Percentiles rank a stretch among this genome's conserved stretches.
Conservation (phyloP, 2,113 vertebrate species). For the Edolisoma coerulescens region DNA sequence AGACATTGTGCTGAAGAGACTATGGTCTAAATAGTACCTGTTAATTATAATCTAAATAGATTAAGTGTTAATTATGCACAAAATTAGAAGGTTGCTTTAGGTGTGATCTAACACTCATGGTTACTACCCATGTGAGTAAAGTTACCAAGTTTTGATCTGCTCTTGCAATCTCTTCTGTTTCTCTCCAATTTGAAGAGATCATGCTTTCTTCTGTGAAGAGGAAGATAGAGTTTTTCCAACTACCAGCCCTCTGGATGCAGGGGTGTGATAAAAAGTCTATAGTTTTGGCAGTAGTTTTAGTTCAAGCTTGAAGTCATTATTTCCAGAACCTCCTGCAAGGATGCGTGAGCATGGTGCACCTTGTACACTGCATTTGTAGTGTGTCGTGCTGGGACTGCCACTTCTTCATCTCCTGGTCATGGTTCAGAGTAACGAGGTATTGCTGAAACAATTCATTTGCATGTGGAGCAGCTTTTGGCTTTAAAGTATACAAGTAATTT, state of each 20-base stretch:
- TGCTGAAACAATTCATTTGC: neutral
- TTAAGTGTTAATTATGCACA: neutral
- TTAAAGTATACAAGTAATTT: neutral
- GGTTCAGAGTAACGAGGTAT: neutral
- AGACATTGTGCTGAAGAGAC: neutral
- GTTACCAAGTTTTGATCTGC: neutral
- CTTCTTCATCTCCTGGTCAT: neutral
- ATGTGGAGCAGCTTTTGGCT: neutral
- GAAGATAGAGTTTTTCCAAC: neutral
- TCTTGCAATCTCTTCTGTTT: neutral
- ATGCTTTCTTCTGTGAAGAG: neutral
- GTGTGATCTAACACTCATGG: neutral
- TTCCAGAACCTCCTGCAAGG: neutral
- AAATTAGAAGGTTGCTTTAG: neutral
- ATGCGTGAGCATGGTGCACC: fast-evolving
- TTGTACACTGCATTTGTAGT: neutral
- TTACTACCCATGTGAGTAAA: neutral
- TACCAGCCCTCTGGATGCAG: neutral
- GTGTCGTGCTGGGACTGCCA: neutral
- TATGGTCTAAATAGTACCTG: neutral
- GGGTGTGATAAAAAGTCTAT: neutral
- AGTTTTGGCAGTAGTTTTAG: neutral
- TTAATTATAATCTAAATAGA: slow-evolving; percentile 14
- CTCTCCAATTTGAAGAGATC: neutral
- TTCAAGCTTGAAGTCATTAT: neutral